Conservation (phyloP, 2,797 vertebrate genomes). For the Nannoperca obscura region DNA sequence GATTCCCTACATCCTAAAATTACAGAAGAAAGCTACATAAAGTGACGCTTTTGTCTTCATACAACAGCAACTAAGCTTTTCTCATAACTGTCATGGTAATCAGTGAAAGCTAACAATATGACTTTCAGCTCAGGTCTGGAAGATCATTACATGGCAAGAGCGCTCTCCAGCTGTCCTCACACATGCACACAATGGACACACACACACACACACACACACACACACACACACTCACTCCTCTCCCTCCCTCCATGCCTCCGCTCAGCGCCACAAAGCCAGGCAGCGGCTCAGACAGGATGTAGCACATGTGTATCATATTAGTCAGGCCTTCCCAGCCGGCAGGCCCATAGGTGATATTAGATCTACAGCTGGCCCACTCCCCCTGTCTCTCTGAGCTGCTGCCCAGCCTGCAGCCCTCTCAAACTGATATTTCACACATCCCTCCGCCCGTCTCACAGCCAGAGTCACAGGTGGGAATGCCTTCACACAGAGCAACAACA, state of each 20-base stretch:
- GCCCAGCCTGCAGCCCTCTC: slow-evolving; percentile 58
- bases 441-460: slow-evolving; percentile 57
- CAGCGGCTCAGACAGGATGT: slow-evolving; percentile 81
- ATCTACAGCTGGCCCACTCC: slow-evolving; percentile 80
- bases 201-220: slow-evolving; percentile 38
- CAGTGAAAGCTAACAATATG: slow-evolving; percentile 45
- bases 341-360: slow-evolving; percentile 78
- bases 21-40: slow-evolving; percentile 5
- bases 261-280: slow-evolving; percentile 53
- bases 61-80: slow-evolving; percentile 10
- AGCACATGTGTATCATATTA: slow-evolving; percentile 85
- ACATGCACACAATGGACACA: slow-evolving; percentile 30
- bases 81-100: slow-evolving; percentile 17
- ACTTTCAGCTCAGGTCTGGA: slow-evolving; percentile 50
- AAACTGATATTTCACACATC: slow-evolving; percentile 84
- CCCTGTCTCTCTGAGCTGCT: slow-evolving; percentile 56
- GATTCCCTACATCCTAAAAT: slow-evolving; percentile 6
- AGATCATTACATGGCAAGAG: slow-evolving; percentile 45
- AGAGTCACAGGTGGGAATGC: slow-evolving; percentile 82
- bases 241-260: slow-evolving; percentile 13
- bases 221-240: slow-evolving; percentile 14
- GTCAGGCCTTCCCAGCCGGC: slow-evolving; percentile 69
- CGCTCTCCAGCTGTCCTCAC: slow-evolving; percentile 63
- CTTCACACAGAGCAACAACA: slow-evolving; percentile 72
- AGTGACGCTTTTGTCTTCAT: slow-evolving; percentile 6